phyloP scores from a whole-genome alignment of 2,888 invertebrate genomes.

The Drosophila lacicola region DNA sequence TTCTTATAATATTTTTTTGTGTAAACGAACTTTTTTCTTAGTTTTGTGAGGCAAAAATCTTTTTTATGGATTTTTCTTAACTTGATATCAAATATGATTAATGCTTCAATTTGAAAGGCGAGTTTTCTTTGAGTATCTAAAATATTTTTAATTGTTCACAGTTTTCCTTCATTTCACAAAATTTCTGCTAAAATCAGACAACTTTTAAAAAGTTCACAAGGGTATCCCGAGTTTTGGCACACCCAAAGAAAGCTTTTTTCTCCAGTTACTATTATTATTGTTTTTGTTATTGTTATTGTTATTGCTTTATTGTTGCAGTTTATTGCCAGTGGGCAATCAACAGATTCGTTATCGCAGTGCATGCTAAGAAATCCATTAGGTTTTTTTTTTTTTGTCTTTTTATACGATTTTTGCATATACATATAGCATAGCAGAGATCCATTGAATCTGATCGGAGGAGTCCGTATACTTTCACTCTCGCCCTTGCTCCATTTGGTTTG shows the following conservation, averaged over 20 bases:
- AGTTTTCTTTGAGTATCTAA: no score
- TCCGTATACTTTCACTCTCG: conserved; percentile 1
- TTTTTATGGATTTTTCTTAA: no score
- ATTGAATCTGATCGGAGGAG: background rate
- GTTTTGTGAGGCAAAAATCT: no score
- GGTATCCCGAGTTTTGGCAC: conserved; percentile 22
- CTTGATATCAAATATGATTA: no score
- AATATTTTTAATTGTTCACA: no score
- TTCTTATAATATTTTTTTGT: no score
- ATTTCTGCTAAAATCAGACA: no score
- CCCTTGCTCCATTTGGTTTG: conserved; percentile 50
- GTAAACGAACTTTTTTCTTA: no score
- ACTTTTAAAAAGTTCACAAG: conserved; percentile 6
- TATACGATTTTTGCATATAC: conserved; percentile 59
- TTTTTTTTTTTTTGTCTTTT: conserved; percentile 6
- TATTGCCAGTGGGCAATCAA: conserved; percentile 55
- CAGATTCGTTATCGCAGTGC: conserved; percentile 56
- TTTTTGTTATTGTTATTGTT: conserved; percentile 45
- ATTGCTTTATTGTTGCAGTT: conserved; percentile 67
- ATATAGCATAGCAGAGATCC: conserved; percentile 29
- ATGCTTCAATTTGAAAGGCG: no score
- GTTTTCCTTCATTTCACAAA: no score
- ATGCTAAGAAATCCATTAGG: conserved; percentile 53
- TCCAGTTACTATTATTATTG: conserved; percentile 26
- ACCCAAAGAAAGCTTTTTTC: background rate